Evolutionary conservation across 2,888 invertebrate species (phyloP).

Genomic region (Conomelus anceps): DNA sequence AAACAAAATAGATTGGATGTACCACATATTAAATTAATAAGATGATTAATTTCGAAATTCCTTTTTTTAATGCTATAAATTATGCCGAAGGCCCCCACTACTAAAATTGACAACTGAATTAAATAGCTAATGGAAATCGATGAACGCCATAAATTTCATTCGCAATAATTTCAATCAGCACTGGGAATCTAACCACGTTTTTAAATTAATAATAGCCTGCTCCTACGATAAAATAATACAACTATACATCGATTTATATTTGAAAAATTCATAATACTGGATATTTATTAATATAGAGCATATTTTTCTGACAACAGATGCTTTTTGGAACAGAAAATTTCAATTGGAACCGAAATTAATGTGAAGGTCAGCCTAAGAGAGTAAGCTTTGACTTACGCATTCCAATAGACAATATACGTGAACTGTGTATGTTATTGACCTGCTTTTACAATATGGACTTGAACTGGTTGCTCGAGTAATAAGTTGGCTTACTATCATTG

Average conservation of each 20-base stretch:
- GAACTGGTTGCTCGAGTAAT: neutral
- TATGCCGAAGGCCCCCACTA: no score
- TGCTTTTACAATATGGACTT: neutral
- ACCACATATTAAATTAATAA: no score
- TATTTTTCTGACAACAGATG: neutral
- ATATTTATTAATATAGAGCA: neutral
- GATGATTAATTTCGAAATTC: no score
- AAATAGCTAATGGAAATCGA: no score
- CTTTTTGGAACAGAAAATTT: neutral
- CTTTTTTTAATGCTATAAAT: no score
- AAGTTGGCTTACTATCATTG: neutral
- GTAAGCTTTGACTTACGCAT: neutral
- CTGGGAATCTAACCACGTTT: no score
- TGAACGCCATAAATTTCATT: no score
- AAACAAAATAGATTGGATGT: no score
- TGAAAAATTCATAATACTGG: no score
- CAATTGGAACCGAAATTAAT: neutral
- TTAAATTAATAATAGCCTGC: no score
- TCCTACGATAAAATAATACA: neutral
- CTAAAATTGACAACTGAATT: no score
- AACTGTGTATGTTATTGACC: neutral
- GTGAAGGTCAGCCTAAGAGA: neutral
- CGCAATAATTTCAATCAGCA: no score
- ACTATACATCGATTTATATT: neutral
- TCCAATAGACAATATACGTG: neutral